phyloP scores from a whole-genome alignment of 2,888 invertebrate genomes.

The Mythimna impura region DNA sequence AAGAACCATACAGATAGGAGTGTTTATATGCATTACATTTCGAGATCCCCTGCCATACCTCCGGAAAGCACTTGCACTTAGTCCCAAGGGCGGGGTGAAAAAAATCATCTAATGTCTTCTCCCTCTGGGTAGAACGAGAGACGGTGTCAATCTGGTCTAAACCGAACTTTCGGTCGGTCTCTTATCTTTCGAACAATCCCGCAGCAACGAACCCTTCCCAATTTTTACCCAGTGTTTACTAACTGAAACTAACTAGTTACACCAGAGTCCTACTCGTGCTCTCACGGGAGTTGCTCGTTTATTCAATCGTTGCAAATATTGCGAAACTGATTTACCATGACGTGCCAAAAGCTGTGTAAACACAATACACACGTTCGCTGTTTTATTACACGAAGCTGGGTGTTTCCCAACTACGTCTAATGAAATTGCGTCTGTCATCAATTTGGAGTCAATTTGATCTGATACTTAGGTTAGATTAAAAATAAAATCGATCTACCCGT shows the following conservation, averaged over 20 bases:
- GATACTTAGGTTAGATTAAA: background rate
- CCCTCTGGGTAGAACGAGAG: no score
- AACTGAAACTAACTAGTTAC: background rate
- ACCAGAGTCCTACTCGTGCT: conserved; percentile 5
- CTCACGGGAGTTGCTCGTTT: conserved; percentile 4
- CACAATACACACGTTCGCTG: background rate
- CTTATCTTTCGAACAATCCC: no score
- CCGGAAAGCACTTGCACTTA: background rate
- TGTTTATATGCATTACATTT: background rate
- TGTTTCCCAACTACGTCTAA: background rate
- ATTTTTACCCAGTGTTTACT: conserved; percentile 9
- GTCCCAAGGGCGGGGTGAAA: background rate
- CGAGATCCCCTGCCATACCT: background rate
- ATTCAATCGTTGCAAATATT: conserved; percentile 7
- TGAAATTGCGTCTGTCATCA: conserved; percentile 11
- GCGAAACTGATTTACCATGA: conserved; percentile 20
- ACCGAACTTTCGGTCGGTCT: no score
- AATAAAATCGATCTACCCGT: background rate
- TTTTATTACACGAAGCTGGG: conserved; percentile 2
- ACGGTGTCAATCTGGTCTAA: no score
- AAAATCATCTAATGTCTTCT: no score
- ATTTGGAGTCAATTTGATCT: conserved; percentile 3
- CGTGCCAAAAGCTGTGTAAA: background rate
- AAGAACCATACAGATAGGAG: background rate
- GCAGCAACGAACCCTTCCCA: background rate